These are phyloP conservation scores for Lepidonotus clava DNA, from an alignment of 2,888 invertebrate species.

Conservation along the genomic window DNA sequence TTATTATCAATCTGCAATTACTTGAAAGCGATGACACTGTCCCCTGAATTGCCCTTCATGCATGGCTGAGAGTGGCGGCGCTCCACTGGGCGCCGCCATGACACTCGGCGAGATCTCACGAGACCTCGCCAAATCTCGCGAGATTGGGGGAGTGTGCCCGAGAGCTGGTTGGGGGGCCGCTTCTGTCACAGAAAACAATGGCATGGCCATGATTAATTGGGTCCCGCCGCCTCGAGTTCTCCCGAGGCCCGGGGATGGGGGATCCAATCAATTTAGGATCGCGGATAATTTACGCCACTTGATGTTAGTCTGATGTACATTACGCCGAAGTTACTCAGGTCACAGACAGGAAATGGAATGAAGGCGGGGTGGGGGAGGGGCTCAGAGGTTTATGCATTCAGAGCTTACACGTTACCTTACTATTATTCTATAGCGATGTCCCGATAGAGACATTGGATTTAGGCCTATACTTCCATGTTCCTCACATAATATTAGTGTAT, in stretches of 20 bases:
- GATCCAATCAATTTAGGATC: slow-evolving; percentile 49
- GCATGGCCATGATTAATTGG: slow-evolving; percentile 24
- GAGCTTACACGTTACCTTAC: too few relatives aligned
- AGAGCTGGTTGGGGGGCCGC: background rate
- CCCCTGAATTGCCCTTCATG: slow-evolving; percentile 3
- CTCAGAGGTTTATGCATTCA: too few relatives aligned
- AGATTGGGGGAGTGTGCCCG: background rate
- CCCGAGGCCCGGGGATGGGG: slow-evolving; percentile 2
- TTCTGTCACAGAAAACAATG: slow-evolving; percentile 43
- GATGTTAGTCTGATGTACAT: too few relatives aligned
- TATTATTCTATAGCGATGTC: too few relatives aligned
- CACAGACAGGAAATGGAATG: too few relatives aligned
- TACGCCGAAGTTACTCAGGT: too few relatives aligned
- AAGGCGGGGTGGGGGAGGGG: too few relatives aligned
- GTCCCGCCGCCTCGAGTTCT: background rate
- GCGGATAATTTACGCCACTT: background rate
- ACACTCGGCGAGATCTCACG: slow-evolving; percentile 19
- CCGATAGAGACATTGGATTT: too few relatives aligned
- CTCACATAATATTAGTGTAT: too few relatives aligned
- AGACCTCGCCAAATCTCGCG: slow-evolving; percentile 22
- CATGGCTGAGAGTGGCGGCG: background rate
- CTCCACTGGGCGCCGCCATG: background rate
- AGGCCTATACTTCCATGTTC: too few relatives aligned
- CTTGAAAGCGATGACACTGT: slow-evolving; percentile 5
- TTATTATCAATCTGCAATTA: slow-evolving; percentile 52